Percentiles rank a stretch among this genome's conserved stretches.
phyloP scores from a whole-genome alignment of 2,797 vertebrate species.

The Aulostomus chinensis region DNA sequence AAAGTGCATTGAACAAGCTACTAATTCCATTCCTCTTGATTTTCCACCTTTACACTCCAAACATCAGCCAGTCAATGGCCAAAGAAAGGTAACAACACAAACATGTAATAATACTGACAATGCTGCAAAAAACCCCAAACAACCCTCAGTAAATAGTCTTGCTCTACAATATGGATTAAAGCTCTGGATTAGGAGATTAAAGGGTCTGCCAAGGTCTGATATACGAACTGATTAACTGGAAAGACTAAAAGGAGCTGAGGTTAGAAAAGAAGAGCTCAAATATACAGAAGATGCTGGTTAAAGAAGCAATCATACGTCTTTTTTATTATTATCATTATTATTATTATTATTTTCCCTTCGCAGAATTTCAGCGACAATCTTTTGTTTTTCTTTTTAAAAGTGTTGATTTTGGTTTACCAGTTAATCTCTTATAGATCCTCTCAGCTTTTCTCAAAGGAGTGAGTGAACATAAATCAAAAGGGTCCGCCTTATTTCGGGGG shows the following conservation, averaged over 20 bases:
- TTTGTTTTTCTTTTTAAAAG: no score
- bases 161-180: conserved; percentile 56
- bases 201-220: conserved; percentile 37
- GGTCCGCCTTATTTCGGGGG: no score
- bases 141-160: conserved; percentile 63
- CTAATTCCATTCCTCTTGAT: conserved; percentile 59
- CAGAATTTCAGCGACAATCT: no score
- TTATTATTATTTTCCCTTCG: no score
- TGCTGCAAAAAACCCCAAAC: conserved; percentile 57
- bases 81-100: conserved; percentile 52
- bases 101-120: conserved; percentile 76
- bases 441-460: no score
- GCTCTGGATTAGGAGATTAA: conserved; percentile 56
- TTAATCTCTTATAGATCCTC: conserved; percentile 26
- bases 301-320: conserved; percentile 17
- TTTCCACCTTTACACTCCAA: conserved; percentile 58
- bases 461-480: no score
- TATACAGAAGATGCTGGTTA: conserved; percentile 50
- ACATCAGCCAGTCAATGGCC: conserved; percentile 77
- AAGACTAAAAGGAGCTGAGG: conserved; percentile 38
- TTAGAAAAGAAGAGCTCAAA: conserved; percentile 46
- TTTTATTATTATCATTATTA: no score
- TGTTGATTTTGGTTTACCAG: conserved; percentile 15
- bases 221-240: conserved; percentile 41
- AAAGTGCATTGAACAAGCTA: conserved; percentile 81